Base-by-base conservation (phyloP, 2,113 vertebrate genomes). In the Trichechus manatus region DNA sequence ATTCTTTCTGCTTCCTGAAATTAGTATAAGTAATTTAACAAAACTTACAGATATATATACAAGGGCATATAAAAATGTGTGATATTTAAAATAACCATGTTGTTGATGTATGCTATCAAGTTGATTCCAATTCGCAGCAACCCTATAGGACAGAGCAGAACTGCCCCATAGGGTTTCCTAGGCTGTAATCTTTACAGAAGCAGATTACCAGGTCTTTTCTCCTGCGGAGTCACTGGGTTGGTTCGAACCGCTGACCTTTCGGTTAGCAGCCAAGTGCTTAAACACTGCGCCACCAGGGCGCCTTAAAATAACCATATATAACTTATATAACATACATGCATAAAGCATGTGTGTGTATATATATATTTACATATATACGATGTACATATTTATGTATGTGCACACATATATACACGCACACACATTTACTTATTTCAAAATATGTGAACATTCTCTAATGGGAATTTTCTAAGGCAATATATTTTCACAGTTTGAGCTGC, bases 81-180 rank as follows among this genome's bases (percentile, higher is more conserved):
- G 84, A 78, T 88, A 72, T 89, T 91, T 85, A 92, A 93, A 85
- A 74, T 90, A 91, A 44, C 11, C 36, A 61, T 19, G 33, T 36
- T 72, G n/a, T 17, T 36, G 70, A 7, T 72, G n/a, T 36, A 20
- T 72, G 36, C 36, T 3, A 9, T 74, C 72, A 23, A 74, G 72
- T 39, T 9, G 9, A 9, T 74, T 74, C 36, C 9, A 4, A 39
- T 36, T 74, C 72, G 9, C 20, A 74, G 36, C 70, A 74, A 74
- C 14, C n/a, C 36, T 74, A 22, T 9, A 68, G 7, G 64, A 33
- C 13, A 68, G 31, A 68, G 64, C 13, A 68, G 31, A 68, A 68
- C 64, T 33, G 15, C 11, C 72, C 36, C 72, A 74, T 36, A 39
- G n/a, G n/a, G 70, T 19, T n/a, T 72, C n/a, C n/a, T 22, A n/a